Base-by-base conservation (phyloP, 1,140 invertebrate genomes). In the Drosophila bocqueti region DNA sequence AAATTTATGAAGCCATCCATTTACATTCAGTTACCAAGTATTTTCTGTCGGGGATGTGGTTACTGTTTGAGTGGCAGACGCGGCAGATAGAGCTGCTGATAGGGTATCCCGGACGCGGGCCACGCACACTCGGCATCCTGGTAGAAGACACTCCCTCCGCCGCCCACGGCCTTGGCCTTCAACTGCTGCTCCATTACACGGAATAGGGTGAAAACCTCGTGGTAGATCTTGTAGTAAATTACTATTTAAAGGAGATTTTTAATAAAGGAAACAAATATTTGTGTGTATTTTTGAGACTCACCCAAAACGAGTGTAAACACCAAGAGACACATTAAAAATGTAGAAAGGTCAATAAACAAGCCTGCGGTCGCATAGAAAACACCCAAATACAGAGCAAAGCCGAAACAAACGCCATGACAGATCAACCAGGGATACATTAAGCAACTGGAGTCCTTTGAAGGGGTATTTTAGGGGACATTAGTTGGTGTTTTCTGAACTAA, bases 401-500 rank as follows among this genome's bases (percentile, higher is more conserved):
- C 89, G 47, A 90, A 91, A 13, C 72, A 43, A 49, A 91, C 52
- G 40, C 90, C 89, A 54, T 91, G 81, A 46, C 63, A 91, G 38
- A 91, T 89, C 18, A 91, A 58, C 89, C 89, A 91, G n/a, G 89
- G 90, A 76, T 85, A 91, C n/a, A 91, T 59, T 26, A 91, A 40
- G 13, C 79, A 61, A 45, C 89, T 76, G 3, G 76, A 74, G 24
- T 91, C 81, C 78, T 91, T 18, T 6, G 13, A 26, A 34, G 34
- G 7, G 11, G 2, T 8, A 38, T 38, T 42, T 21, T 2, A 13
- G 7, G 7, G 18, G 1, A n/a, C 4, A 57, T 38, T 16, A 21
- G 7, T 8, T 26, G 11, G 11, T 16, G 1, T 16, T 21, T 2
- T 8, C 3, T 8, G 36, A 65, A 8, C 2, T 16, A 24, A 31